Conservation (phyloP, 1,140 invertebrate species). For the Drepana arcuata region DNA sequence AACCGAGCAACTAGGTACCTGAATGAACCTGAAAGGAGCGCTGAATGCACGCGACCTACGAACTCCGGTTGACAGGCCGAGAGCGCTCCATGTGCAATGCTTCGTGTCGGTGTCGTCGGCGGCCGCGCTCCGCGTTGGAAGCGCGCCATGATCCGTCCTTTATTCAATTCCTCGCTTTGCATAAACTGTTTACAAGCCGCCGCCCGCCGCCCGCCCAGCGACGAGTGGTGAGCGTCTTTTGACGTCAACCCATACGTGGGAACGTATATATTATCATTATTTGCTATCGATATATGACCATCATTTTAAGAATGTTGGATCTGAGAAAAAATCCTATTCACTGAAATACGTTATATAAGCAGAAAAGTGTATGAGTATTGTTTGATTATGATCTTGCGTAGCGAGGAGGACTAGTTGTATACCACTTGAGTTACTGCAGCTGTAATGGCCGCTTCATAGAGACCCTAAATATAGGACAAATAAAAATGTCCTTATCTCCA, state of each 20-base stretch:
- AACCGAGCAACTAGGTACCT: too few relatives aligned
- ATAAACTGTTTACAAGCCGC: conserved; percentile 31
- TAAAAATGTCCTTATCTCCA: too few relatives aligned
- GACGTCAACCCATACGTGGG: background rate
- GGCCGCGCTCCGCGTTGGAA: conserved; percentile 5
- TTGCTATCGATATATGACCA: background rate
- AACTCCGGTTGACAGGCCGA: conserved; percentile 1
- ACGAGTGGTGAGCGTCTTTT: background rate
- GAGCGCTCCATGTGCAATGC: background rate
- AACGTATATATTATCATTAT: background rate
- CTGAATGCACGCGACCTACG: background rate
- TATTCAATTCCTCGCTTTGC: conserved; percentile 35
- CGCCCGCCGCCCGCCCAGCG: background rate
- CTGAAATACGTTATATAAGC: too few relatives aligned
- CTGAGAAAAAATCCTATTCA: too few relatives aligned
- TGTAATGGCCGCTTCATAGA: too few relatives aligned
- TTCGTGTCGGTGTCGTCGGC: conserved; percentile 5
- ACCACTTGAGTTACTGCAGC: too few relatives aligned
- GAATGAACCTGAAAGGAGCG: too few relatives aligned
- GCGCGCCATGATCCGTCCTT: conserved; percentile 26
- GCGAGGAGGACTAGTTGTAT: too few relatives aligned
- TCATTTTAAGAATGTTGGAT: too few relatives aligned
- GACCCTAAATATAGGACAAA: too few relatives aligned
- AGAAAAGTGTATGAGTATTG: background rate
- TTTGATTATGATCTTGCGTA: background rate